Conservation (phyloP, 2,888 invertebrate genomes). For the Linhomoeus sp. region DNA sequence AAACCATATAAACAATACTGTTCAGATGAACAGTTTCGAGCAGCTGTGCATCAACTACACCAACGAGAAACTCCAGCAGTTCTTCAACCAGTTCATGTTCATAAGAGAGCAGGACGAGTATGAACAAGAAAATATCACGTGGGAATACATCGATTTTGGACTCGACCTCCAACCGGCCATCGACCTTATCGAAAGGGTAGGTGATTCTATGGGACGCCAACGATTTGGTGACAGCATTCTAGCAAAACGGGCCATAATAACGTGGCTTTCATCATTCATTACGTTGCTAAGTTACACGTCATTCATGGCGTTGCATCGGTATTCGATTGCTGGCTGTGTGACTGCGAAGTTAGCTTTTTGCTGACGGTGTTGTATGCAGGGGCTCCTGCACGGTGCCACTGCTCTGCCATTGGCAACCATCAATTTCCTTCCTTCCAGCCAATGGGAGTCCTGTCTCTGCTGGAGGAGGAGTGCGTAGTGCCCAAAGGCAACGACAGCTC, state of each 20-base stretch:
- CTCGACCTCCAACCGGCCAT: constrained; percentile 21
- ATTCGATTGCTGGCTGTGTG: too few relatives aligned
- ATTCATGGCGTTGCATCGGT: too few relatives aligned
- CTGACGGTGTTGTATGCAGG: background rate
- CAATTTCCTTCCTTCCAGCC: too few relatives aligned
- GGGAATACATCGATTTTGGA: constrained; percentile 76
- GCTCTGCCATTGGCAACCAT: too few relatives aligned
- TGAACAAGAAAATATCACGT: constrained; percentile 18
- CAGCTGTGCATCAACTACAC: constrained; percentile 26
- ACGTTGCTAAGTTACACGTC: too few relatives aligned
- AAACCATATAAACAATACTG: too few relatives aligned
- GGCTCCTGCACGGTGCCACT: too few relatives aligned
- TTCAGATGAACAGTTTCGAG: constrained; percentile 21
- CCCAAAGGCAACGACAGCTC: constrained; percentile 21
- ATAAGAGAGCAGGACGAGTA: constrained; percentile 21
- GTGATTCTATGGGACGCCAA: background rate
- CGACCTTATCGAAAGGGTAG: constrained; percentile 21
- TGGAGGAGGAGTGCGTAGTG: constrained; percentile 26
- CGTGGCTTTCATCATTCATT: too few relatives aligned
- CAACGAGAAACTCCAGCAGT: constrained; percentile 24
- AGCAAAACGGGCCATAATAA: too few relatives aligned
- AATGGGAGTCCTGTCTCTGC: constrained; percentile 18
- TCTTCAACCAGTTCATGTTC: constrained; percentile 26
- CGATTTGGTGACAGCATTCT: background rate
- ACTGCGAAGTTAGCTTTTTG: too few relatives aligned